Evolutionary conservation across 2,797 vertebrate species (phyloP).

Genomic region (Acipenser transmontanus): DNA sequence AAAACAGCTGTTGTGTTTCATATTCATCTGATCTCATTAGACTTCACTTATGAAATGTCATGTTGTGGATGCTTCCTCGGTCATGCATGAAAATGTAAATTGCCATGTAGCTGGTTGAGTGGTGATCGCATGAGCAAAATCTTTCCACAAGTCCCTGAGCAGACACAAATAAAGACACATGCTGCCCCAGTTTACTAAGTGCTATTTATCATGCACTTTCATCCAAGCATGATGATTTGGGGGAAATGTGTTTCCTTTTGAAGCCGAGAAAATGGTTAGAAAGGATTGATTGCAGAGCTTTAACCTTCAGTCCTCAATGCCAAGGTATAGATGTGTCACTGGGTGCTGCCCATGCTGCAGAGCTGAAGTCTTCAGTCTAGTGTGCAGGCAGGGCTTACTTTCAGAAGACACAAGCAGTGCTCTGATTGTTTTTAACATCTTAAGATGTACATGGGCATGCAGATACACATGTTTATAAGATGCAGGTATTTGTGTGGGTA

Average conservation of each 20-base stretch:
- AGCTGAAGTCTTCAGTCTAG: neutral
- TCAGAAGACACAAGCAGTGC: too few relatives aligned
- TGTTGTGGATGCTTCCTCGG: conserved; percentile 4
- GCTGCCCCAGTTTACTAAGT: conserved; percentile 15
- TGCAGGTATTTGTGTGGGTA: too few relatives aligned
- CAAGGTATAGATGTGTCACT: neutral
- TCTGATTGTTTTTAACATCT: too few relatives aligned
- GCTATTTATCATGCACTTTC: neutral
- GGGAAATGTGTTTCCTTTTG: conserved; percentile 6
- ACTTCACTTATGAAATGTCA: conserved; percentile 13
- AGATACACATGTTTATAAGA: too few relatives aligned
- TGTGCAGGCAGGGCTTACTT: too few relatives aligned
- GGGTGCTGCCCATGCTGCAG: neutral
- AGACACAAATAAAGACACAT: conserved; percentile 16
- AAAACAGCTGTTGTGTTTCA: conserved; percentile 54
- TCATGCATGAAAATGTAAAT: conserved; percentile 10
- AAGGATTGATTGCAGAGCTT: neutral
- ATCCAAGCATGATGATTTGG: neutral
- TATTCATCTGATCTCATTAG: conserved; percentile 13
- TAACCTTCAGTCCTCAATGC: neutral
- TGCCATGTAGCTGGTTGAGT: conserved; percentile 8
- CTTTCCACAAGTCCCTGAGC: conserved; percentile 15
- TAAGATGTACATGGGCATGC: too few relatives aligned
- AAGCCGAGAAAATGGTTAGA: neutral
- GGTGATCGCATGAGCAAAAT: conserved; percentile 10